These are phyloP conservation scores for Lucilia cuprina DNA, from an alignment of 1,140 invertebrate genomes.

Conservation along the genomic window DNA sequence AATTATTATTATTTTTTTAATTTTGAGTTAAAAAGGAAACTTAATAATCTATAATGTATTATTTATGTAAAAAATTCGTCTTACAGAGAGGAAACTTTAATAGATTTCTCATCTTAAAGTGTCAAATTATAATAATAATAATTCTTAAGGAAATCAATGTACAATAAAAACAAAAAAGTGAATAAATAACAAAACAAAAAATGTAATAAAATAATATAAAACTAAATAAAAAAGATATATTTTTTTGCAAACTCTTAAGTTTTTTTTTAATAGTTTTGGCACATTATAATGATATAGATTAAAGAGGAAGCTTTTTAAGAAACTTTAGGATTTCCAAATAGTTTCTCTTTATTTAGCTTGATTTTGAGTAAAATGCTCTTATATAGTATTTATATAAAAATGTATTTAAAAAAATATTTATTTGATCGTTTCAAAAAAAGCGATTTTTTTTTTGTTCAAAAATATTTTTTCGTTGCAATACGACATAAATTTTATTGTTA, in stretches of 20 bases:
- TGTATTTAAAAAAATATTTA: neutral
- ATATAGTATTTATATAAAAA: neutral
- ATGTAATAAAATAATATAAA: neutral
- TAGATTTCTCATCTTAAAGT: no score
- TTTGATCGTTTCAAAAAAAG: neutral
- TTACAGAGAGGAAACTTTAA: neutral
- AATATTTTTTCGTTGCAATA: conserved; percentile 12
- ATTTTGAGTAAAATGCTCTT: neutral
- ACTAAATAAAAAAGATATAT: neutral
- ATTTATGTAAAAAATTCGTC: neutral
- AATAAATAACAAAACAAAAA: neutral
- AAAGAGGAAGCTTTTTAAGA: neutral
- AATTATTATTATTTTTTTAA: neutral
- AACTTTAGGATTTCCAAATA: neutral
- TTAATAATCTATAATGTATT: neutral
- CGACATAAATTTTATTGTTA: neutral
- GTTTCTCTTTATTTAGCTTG: neutral
- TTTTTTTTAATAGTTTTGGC: neutral
- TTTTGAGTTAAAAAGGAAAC: neutral
- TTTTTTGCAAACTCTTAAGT: neutral
- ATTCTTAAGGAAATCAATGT: neutral
- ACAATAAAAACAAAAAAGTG: neutral
- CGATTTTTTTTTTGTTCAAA: neutral
- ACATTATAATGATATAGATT: neutral
- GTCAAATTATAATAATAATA: neutral